These are phyloP conservation scores for Agrotis puta DNA, from an alignment of 2,888 invertebrate genomes.

Conservation along the genomic window DNA sequence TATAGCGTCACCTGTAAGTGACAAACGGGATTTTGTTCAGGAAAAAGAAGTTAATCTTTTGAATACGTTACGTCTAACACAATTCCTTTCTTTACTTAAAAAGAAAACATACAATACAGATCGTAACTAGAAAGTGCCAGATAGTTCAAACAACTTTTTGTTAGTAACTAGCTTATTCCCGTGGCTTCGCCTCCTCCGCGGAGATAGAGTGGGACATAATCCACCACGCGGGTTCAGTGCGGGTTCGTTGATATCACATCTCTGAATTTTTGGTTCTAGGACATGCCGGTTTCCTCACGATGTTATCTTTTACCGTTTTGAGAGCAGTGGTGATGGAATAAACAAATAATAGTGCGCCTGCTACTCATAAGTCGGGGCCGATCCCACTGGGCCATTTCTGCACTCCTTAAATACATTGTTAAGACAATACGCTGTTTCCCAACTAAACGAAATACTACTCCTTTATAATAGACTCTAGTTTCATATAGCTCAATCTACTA, in stretches of 20 bases:
- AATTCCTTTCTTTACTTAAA: neutral
- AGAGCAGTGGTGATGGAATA: too few species aligned
- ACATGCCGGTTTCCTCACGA: too few species aligned
- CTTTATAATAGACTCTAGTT: neutral
- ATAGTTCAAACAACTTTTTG: neutral
- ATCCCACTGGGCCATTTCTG: too few species aligned
- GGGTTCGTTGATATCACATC: too few species aligned
- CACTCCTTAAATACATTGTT: neutral
- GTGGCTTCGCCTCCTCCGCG: too few species aligned
- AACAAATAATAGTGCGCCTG: too few species aligned
- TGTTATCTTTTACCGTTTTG: too few species aligned
- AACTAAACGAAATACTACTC: neutral
- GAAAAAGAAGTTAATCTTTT: constrained; percentile 36
- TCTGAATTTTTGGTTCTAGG: too few species aligned
- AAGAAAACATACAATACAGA: neutral
- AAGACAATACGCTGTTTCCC: neutral
- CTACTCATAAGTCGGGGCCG: too few species aligned
- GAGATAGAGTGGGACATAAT: too few species aligned
- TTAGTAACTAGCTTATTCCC: neutral
- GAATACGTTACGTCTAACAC: constrained; percentile 1
- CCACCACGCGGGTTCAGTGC: too few species aligned
- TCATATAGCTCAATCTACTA: neutral
- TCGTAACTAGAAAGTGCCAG: neutral
- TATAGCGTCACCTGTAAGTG: constrained; percentile 43
- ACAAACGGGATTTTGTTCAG: constrained; percentile 44